phyloP scores from a whole-genome alignment of 2,797 vertebrate genomes.

The Philypnodon macrostomus region DNA sequence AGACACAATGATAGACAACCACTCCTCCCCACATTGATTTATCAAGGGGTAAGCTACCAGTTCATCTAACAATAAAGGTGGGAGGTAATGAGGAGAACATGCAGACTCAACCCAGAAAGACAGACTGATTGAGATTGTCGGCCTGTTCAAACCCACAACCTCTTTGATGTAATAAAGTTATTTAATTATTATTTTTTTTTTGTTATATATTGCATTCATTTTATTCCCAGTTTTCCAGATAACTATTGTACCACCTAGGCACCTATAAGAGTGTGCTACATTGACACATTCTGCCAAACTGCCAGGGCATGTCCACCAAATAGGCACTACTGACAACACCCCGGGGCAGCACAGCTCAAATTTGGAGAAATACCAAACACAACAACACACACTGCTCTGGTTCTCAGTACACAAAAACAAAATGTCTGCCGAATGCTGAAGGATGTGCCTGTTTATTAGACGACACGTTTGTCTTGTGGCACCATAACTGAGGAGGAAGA shows the following conservation, averaged over 20 bases:
- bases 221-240: neutral
- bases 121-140: too few relatives aligned
- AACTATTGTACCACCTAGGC: neutral
- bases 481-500: neutral
- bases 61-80: too few relatives aligned
- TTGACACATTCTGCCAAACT: slow-evolving; percentile 6
- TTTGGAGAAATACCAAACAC: neutral
- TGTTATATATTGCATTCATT: too few relatives aligned
- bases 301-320: slow-evolving; percentile 2
- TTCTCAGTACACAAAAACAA: neutral
- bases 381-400: neutral
- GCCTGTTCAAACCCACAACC: too few relatives aligned
- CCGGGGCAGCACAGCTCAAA: neutral
- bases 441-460: slow-evolving; percentile 10
- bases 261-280: neutral
- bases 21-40: too few relatives aligned
- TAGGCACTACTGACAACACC: slow-evolving; percentile 3
- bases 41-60: too few relatives aligned
- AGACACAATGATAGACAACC: too few relatives aligned
- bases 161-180: too few relatives aligned
- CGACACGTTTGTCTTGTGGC: neutral
- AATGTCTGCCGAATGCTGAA: neutral
- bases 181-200: too few relatives aligned
- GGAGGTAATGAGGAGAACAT: too few relatives aligned
- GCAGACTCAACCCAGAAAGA: too few relatives aligned